Evolutionary conservation across 2,113 vertebrate species (phyloP).

Genomic region (Caranx melampygus): DNA sequence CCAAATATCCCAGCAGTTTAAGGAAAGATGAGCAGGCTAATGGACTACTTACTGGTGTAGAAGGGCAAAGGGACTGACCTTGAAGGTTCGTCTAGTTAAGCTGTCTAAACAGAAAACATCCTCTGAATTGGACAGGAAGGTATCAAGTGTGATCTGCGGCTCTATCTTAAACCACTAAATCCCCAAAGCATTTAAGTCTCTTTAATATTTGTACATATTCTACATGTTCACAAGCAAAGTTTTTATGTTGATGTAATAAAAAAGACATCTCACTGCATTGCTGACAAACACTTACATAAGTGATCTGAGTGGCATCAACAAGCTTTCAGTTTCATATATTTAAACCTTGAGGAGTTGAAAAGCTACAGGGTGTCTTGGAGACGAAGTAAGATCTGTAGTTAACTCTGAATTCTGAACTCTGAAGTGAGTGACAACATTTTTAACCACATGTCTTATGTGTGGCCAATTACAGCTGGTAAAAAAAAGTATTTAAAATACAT

Average conservation of each 20-base stretch:
- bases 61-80: conserved; percentile 60
- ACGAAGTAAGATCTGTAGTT: too few species aligned
- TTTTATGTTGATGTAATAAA: background rate
- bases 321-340: background rate
- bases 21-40: conserved; percentile 73
- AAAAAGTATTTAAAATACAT: background rate
- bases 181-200: background rate
- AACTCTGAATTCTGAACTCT: too few species aligned
- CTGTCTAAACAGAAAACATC: conserved; percentile 24
- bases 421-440: too few species aligned
- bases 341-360: background rate
- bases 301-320: background rate
- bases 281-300: background rate
- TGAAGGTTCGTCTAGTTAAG: conserved; percentile 48
- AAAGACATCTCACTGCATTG: background rate
- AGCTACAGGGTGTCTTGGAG: background rate
- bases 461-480: too few species aligned
- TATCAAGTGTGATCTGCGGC: background rate
- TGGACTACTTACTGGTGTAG: conserved; percentile 58
- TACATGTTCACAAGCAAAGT: background rate
- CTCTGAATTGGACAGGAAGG: background rate
- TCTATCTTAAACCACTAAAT: background rate
- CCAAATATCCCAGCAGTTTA: conserved; percentile 64
- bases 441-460: too few species aligned
- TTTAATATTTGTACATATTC: background rate